Evolutionary conservation across 2,113 vertebrate genomes (phyloP).

Genomic region (Neopipo cinnamomea): DNA sequence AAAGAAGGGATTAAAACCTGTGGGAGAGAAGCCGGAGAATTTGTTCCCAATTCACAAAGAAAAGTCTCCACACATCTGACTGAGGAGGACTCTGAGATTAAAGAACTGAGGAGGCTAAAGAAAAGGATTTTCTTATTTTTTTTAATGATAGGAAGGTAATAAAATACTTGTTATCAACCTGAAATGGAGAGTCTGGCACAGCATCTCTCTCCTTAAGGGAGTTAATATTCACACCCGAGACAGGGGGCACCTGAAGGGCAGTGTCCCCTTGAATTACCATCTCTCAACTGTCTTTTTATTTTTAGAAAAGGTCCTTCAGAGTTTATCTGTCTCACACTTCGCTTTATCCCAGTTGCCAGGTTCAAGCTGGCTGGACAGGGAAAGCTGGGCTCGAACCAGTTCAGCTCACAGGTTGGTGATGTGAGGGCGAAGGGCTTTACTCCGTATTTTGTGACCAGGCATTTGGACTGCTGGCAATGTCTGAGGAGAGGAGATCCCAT

Average conservation of each 20-base stretch:
- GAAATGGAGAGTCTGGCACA: neutral
- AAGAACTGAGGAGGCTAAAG: neutral
- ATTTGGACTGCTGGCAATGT: neutral
- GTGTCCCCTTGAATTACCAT: neutral
- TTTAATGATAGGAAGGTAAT: neutral
- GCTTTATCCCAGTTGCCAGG: neutral
- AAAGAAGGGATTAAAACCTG: constrained; percentile 69
- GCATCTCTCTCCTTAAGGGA: neutral
- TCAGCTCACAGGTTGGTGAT: neutral
- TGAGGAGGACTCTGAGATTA: neutral
- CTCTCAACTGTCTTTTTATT: neutral
- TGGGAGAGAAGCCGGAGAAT: constrained; percentile 46
- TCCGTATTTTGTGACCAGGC: rapidly evolving
- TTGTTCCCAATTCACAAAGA: constrained; percentile 16
- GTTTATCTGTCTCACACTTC: neutral
- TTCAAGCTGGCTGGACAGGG: neutral
- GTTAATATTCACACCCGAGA: neutral
- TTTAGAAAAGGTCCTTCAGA: neutral
- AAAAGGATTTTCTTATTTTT: neutral
- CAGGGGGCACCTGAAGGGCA: neutral
- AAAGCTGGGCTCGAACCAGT: neutral
- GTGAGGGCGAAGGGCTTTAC: neutral
- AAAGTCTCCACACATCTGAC: neutral
- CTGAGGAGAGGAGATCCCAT: neutral
- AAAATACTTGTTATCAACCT: neutral